These are phyloP conservation scores for Naja naja DNA, from an alignment of 2,113 vertebrate genomes.

Conservation along the genomic window DNA sequence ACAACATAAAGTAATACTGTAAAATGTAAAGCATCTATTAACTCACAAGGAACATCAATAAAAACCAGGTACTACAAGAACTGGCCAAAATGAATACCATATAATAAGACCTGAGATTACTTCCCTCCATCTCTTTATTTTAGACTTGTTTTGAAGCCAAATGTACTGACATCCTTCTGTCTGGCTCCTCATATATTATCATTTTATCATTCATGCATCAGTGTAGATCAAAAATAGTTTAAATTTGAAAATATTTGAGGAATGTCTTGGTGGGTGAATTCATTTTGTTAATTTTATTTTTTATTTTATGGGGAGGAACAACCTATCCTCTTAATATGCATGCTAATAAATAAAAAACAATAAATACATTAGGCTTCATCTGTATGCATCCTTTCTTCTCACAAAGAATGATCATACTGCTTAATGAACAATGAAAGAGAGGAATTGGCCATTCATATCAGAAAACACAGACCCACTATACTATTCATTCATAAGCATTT, in stretches of 20 bases:
- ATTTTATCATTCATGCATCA: background rate
- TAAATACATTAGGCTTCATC: slow-evolving; percentile 12
- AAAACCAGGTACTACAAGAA: background rate
- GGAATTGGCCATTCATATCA: slow-evolving; percentile 10
- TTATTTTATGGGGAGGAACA: background rate
- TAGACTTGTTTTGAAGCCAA: background rate
- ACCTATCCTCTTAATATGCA: background rate
- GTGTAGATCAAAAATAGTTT: background rate
- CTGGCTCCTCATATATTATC: too few species aligned
- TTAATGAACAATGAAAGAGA: slow-evolving; percentile 16
- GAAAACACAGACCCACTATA: slow-evolving; percentile 5
- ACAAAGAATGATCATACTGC: background rate
- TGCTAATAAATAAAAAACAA: slow-evolving; percentile 3
- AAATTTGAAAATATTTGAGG: background rate
- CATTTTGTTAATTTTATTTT: background rate
- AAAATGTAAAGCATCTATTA: background rate
- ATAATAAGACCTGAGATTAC: background rate
- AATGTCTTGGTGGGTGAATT: background rate
- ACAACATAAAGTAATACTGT: background rate
- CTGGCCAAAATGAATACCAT: background rate
- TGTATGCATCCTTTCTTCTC: slow-evolving; percentile 3
- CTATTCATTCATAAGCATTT: background rate
- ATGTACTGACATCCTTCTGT: background rate
- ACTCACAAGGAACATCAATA: background rate
- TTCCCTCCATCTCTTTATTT: background rate